phyloP scores from a whole-genome alignment of 2,797 vertebrate genomes.

The Echeneis naucrates region DNA sequence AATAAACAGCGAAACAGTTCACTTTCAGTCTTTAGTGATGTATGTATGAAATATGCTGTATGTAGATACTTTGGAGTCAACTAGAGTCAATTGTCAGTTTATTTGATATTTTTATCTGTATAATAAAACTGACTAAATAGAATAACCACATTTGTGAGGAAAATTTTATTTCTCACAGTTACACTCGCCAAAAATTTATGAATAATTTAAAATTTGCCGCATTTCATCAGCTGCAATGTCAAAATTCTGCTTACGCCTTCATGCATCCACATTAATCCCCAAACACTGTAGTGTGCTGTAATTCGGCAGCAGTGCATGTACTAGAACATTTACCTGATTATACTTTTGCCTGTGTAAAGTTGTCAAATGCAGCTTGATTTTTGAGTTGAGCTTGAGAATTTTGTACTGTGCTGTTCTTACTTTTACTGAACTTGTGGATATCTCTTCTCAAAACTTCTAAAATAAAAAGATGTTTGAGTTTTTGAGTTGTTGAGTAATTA shows the following conservation, averaged over 20 bases:
- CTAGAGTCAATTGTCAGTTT: too few relatives aligned
- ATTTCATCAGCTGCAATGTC: background rate
- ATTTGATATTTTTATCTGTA: too few relatives aligned
- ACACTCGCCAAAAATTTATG: background rate
- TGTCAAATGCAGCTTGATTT: too few relatives aligned
- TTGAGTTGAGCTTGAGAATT: too few relatives aligned
- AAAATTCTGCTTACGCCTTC: background rate
- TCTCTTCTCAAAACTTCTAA: background rate
- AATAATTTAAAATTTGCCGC: background rate
- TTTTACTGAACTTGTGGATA: background rate
- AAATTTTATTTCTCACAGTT: background rate
- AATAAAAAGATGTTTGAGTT: background rate
- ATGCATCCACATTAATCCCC: background rate
- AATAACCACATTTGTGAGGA: too few relatives aligned
- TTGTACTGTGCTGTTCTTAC: too few relatives aligned
- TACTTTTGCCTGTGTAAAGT: background rate
- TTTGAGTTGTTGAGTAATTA: background rate
- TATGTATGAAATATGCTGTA: constrained; percentile 30
- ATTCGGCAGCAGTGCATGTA: too few relatives aligned
- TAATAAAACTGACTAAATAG: too few relatives aligned
- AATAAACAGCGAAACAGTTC: constrained; percentile 39
- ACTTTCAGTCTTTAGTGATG: constrained; percentile 31
- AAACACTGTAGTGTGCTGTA: too few relatives aligned
- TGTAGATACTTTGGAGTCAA: too few relatives aligned
- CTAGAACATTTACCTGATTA: background rate